phyloP scores from a whole-genome alignment of 2,797 vertebrate genomes.

The Triplophysa yarkandensis region DNA sequence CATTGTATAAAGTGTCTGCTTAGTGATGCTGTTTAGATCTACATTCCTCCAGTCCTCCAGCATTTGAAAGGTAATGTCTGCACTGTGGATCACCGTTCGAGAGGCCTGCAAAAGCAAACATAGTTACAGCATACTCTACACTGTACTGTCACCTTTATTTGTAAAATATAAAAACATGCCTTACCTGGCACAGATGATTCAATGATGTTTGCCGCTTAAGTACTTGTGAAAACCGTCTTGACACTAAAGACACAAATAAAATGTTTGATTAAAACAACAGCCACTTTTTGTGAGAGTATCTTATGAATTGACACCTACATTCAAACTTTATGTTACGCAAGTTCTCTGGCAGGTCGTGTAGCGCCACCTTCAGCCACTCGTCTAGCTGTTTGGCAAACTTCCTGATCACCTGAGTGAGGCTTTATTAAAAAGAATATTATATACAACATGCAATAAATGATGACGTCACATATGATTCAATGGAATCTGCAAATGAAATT shows the following conservation, averaged over 20 bases:
- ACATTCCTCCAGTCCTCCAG: constrained; percentile 99
- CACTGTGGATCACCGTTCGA: constrained; percentile 97
- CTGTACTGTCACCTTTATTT: neutral
- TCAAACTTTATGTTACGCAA: constrained; percentile 98
- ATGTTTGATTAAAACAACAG: constrained; percentile 15
- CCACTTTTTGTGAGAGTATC: neutral
- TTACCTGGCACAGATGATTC: constrained; percentile 98
- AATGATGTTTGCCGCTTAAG: constrained; percentile 95
- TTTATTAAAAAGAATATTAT: constrained; percentile 59
- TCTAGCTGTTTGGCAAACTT: constrained; percentile 99
- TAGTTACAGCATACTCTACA: neutral
- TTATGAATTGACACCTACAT: constrained; percentile 73
- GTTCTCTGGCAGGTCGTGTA: constrained; percentile 96
- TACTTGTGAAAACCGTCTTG: constrained; percentile 98
- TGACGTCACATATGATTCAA: neutral
- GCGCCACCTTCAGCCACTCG: constrained; percentile 97
- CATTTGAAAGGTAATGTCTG: constrained; percentile 99
- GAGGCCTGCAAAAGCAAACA: constrained; percentile 82
- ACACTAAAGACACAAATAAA: constrained; percentile 77
- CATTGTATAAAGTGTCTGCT: constrained; percentile 99
- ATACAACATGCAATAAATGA: neutral
- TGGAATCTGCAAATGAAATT: neutral
- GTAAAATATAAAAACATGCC: constrained; percentile 35
- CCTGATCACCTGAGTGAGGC: constrained; percentile 97
- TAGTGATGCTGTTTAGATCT: constrained; percentile 98